A percentile compares a stretch with the other conserved stretches of the same genome.
Evolutionary conservation across 2,113 vertebrate species (phyloP).

Genomic region (Riparia riparia): DNA sequence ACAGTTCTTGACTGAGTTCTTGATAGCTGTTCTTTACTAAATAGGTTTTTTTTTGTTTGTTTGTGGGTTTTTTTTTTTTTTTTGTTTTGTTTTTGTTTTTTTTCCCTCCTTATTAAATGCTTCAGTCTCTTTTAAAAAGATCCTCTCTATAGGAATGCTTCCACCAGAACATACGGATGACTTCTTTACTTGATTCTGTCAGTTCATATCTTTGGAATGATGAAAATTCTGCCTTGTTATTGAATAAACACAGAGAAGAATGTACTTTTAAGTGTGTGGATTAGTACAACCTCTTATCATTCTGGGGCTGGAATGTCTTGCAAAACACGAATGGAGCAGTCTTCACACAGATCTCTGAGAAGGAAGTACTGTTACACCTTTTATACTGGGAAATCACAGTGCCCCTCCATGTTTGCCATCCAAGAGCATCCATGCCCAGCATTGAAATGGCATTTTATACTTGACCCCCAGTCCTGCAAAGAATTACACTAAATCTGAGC

Average conservation of each 20-base stretch:
- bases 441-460: neutral
- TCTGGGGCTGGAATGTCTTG: neutral
- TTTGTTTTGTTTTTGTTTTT: no score
- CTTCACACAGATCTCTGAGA: neutral
- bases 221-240: neutral
- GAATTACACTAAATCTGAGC: neutral
- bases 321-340: neutral
- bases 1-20: neutral
- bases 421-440: neutral
- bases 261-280: neutral
- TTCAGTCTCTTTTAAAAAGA: neutral
- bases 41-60: no score
- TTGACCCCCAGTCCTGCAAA: neutral
- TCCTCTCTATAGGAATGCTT: neutral
- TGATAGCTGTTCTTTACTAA: neutral
- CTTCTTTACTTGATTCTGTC: neutral
- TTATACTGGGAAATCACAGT: neutral
- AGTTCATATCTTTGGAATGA: neutral
- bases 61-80: no score
- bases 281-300: neutral
- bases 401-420: rapidly evolving
- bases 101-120: neutral
- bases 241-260: neutral
- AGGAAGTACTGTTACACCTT: neutral
- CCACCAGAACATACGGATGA: neutral